phyloP scores from a whole-genome alignment of 92 coral and sea anemone genomes.

The Epizoanthus ramosus region DNA sequence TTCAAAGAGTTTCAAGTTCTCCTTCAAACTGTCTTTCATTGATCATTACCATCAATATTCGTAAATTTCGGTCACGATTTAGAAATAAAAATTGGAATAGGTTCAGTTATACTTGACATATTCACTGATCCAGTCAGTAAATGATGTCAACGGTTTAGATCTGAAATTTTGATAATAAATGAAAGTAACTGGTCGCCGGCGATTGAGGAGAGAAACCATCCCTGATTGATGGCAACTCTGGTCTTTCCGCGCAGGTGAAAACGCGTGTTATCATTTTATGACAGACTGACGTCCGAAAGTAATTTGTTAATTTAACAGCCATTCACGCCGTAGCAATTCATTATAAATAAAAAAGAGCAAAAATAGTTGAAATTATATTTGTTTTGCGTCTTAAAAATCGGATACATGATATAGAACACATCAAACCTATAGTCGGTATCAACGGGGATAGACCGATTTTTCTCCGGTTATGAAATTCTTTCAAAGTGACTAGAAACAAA shows the following conservation, averaged over 20 bases:
- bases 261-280: background rate
- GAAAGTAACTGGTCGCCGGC: background rate
- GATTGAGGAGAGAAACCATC: background rate
- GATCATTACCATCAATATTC: background rate
- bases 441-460: background rate
- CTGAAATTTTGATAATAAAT: background rate
- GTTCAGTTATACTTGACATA: background rate
- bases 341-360: background rate
- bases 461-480: background rate
- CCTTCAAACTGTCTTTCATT: background rate
- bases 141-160: constrained; percentile 3
- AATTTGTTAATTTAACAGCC: constrained; percentile 12
- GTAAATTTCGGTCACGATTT: background rate
- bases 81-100: background rate
- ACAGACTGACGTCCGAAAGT: constrained; percentile 11
- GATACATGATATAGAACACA: background rate
- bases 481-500: background rate
- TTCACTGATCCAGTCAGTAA: background rate
- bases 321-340: background rate
- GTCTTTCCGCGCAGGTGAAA: constrained; percentile 20
- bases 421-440: background rate
- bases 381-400: background rate
- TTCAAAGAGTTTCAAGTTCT: background rate
- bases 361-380: background rate
- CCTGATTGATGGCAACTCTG: background rate